Percentiles rank a stretch among this genome's conserved stretches.
These are phyloP conservation scores for Deladenus siricidicola DNA, from an alignment of 2,888 invertebrate genomes.

Conservation along the genomic window DNA sequence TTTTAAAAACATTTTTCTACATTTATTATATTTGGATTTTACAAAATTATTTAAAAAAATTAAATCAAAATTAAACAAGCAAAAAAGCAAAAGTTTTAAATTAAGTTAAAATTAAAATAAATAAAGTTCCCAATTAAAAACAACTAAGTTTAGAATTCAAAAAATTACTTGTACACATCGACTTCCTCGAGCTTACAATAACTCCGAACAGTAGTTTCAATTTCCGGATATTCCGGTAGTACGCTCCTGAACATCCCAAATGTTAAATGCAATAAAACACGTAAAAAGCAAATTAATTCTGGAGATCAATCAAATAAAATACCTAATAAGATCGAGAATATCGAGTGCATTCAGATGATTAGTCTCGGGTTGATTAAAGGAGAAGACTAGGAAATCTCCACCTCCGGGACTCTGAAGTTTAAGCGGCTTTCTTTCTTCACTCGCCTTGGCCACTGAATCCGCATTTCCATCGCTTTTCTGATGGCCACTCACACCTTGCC, in stretches of 20 bases:
- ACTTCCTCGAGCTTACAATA: constrained; percentile 10
- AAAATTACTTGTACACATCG: constrained; percentile 17
- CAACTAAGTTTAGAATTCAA: not conserved
- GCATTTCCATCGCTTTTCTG: not conserved
- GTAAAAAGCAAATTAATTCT: not conserved
- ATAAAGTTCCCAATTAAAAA: no score
- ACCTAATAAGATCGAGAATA: constrained; percentile 26
- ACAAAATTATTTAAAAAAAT: no score
- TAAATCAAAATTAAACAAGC: no score
- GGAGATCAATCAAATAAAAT: not conserved
- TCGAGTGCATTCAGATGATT: constrained; percentile 9
- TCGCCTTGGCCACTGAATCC: not conserved
- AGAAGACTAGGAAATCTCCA: constrained; percentile 19
- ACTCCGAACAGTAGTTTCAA: constrained; percentile 1
- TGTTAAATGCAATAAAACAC: no score
- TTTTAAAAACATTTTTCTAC: no score
- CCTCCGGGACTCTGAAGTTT: constrained; percentile 24
- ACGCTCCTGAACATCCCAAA: not conserved
- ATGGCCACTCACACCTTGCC: not conserved
- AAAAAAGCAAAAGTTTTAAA: no score
- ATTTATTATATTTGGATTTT: no score
- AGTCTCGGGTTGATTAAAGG: constrained; percentile 12
- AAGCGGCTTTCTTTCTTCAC: constrained; percentile 19
- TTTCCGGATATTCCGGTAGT: not conserved
- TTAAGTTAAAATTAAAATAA: no score